phyloP scores from a whole-genome alignment of 2,113 vertebrate genomes.

The Zosterops borbonicus region DNA sequence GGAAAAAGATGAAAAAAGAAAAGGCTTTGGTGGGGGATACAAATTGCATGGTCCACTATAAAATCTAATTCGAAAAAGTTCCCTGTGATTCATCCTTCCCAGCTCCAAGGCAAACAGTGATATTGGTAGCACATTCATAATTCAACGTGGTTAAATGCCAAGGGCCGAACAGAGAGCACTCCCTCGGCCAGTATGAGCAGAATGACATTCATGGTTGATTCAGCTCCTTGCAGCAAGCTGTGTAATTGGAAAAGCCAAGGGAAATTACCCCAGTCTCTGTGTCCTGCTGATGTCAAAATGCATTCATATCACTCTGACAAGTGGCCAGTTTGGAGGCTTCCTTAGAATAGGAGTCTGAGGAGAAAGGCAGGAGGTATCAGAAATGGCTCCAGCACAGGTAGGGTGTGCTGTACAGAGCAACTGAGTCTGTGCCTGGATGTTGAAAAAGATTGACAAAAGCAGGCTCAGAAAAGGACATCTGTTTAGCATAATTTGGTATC shows the following conservation, averaged over 20 bases:
- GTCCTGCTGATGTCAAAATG: slow-evolving; percentile 74
- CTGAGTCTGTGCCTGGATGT: not conserved
- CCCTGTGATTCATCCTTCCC: slow-evolving; percentile 64
- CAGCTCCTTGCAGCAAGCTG: slow-evolving; percentile 72
- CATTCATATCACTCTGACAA: slow-evolving; percentile 72
- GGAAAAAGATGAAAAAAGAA: accelerated
- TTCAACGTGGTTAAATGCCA: slow-evolving; percentile 78
- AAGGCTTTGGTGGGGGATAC: accelerated
- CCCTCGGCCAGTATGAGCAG: slow-evolving; percentile 32
- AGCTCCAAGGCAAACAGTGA: slow-evolving; percentile 72
- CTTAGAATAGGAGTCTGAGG: slow-evolving; percentile 10
- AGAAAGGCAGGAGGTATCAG: not conserved
- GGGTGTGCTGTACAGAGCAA: not conserved
- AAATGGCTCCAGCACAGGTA: not conserved
- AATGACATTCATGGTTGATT: slow-evolving; percentile 78
- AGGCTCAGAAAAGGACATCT: not conserved
- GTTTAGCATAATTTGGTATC: not conserved
- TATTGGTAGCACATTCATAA: slow-evolving; percentile 77
- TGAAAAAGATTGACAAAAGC: not conserved
- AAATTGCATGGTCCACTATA: slow-evolving; percentile 55
- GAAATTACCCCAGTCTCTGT: slow-evolving; percentile 68
- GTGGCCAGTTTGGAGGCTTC: slow-evolving; percentile 46
- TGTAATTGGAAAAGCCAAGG: slow-evolving; percentile 74
- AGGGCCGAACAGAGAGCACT: slow-evolving; percentile 55
- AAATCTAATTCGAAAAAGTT: slow-evolving; percentile 63